A percentile compares a stretch with the other conserved stretches of the same genome.
phyloP scores from a whole-genome alignment of 2,888 invertebrate genomes.

The Mythimna albipuncta region DNA sequence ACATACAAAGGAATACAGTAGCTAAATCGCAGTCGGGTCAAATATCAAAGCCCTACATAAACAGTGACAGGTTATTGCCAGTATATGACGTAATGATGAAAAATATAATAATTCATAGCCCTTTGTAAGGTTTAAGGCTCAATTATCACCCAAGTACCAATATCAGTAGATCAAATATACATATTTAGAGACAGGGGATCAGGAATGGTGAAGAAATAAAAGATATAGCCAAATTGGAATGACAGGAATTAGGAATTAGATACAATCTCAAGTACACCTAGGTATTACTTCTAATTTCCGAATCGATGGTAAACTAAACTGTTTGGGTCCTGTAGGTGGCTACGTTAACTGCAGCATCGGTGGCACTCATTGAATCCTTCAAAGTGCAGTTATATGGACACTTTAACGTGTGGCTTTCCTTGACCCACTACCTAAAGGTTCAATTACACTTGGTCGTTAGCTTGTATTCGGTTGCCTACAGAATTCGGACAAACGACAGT shows the following conservation, averaged over 20 bases:
- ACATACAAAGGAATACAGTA: conserved; percentile 18
- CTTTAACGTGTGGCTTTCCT: too few species aligned
- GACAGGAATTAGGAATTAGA: not conserved
- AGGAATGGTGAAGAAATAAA: not conserved
- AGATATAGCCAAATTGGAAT: not conserved
- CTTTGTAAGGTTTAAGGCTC: conserved; percentile 9
- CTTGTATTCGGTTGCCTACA: too few species aligned
- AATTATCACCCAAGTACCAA: conserved; percentile 3
- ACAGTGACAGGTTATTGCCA: conserved; percentile 35
- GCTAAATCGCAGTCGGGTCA: conserved; percentile 11
- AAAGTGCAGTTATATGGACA: too few species aligned
- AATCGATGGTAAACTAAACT: too few species aligned
- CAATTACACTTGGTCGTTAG: too few species aligned
- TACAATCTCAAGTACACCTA: not conserved
- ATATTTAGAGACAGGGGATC: not conserved
- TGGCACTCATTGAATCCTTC: too few species aligned
- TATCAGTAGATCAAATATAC: not conserved
- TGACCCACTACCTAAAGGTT: too few species aligned
- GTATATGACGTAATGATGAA: conserved; percentile 31
- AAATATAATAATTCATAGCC: not conserved
- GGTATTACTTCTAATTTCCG: not conserved
- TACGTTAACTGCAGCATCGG: too few species aligned
- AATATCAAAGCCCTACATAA: conserved; percentile 37
- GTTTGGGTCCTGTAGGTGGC: too few species aligned
- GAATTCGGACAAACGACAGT: too few species aligned